These are phyloP conservation scores for Poeciliopsis retropinna DNA, from an alignment of 2,113 vertebrate species.

Conservation along the genomic window DNA sequence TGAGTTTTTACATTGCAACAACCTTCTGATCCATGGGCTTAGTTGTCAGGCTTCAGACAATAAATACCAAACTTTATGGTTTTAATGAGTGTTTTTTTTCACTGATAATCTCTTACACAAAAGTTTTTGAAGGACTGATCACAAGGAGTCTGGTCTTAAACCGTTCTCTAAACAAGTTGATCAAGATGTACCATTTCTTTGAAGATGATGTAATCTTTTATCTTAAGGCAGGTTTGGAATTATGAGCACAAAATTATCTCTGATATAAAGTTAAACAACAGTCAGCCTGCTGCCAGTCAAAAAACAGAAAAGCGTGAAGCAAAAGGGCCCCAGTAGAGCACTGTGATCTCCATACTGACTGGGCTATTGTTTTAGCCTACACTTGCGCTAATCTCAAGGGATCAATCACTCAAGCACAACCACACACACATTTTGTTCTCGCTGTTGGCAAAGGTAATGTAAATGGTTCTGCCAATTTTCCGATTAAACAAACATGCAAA, in stretches of 20 bases:
- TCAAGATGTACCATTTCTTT: neutral
- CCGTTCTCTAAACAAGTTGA: neutral
- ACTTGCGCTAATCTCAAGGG: constrained; percentile 17
- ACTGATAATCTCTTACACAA: neutral
- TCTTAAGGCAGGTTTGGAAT: neutral
- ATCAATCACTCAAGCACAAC: constrained; percentile 21
- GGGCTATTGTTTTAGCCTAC: constrained; percentile 38
- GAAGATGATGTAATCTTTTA: neutral
- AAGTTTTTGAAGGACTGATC: neutral
- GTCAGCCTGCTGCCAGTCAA: constrained; percentile 9
- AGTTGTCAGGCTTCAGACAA: neutral
- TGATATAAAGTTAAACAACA: constrained; percentile 15
- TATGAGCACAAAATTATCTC: too few relatives aligned
- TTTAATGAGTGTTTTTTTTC: neutral
- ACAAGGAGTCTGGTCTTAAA: neutral
- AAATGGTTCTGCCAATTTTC: constrained; percentile 36
- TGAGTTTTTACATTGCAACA: neutral
- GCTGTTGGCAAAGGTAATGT: constrained; percentile 35
- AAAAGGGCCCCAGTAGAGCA: constrained; percentile 41
- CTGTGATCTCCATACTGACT: constrained; percentile 16
- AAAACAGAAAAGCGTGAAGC: constrained; percentile 20
- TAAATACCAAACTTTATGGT: neutral
- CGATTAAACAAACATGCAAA: constrained; percentile 33
- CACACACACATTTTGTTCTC: constrained; percentile 7
- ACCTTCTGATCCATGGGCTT: neutral